Conservation (phyloP, 2,888 invertebrate genomes). For the Nesidiocoris tenuis region DNA sequence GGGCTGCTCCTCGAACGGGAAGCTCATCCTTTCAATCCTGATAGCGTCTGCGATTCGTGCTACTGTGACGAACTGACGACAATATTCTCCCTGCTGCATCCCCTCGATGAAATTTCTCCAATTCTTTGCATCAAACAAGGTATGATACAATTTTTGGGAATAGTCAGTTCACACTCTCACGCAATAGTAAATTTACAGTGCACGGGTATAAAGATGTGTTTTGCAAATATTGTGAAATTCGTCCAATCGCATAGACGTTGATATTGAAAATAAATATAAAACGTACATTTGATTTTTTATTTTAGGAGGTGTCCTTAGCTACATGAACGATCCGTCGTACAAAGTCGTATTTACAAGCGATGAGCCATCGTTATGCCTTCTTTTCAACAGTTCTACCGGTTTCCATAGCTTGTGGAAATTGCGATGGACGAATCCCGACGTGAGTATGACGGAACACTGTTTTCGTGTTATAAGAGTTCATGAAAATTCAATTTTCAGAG, state of each 20-base stretch:
- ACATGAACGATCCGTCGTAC: conserved; percentile 59
- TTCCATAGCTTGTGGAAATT: conserved; percentile 81
- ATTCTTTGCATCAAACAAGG: conserved; percentile 70
- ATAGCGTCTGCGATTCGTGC: conserved; percentile 18
- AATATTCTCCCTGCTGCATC: conserved; percentile 83
- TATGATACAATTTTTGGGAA: conserved; percentile 4
- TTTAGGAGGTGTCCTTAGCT: conserved; percentile 54
- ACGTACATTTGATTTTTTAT: too few species aligned
- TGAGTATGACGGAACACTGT: too few species aligned
- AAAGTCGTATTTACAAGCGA: conserved; percentile 75
- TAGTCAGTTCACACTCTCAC: too few species aligned
- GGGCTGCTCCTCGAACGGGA: conserved; percentile 79
- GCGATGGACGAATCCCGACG: conserved; percentile 72
- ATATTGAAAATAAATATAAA: too few species aligned
- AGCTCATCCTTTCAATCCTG: conserved; percentile 52
- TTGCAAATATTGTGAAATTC: too few species aligned
- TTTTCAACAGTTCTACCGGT: conserved; percentile 74
- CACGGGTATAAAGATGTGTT: too few species aligned
- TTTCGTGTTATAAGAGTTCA: too few species aligned
- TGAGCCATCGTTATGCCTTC: conserved; percentile 75
- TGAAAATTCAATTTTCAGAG: too few species aligned
- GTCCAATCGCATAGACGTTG: too few species aligned
- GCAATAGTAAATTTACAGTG: too few species aligned
- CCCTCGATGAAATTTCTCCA: conserved; percentile 87
- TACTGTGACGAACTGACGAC: conserved; percentile 61